Evolutionary conservation across 2,888 invertebrate species (phyloP).

Genomic region (Noctuana brunneofusca): DNA sequence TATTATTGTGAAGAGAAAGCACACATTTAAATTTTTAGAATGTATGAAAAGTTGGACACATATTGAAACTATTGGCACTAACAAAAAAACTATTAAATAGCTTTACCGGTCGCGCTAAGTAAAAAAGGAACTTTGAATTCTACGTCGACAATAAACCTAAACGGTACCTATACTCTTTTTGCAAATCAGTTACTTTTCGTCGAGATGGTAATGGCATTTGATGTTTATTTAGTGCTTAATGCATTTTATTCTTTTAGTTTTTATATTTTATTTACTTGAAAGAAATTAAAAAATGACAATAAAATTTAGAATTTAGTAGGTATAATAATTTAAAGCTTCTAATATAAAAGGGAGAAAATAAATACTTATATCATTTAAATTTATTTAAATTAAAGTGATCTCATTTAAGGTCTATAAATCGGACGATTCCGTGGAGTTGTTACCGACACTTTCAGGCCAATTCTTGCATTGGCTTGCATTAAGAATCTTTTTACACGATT

Average conservation of each 20-base stretch:
- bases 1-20: slow-evolving; percentile 24
- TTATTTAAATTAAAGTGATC: too few relatives aligned
- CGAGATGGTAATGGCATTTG: slow-evolving; percentile 1
- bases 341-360: neutral
- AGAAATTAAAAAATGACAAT: neutral
- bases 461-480: too few relatives aligned
- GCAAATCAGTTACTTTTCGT: slow-evolving; percentile 16
- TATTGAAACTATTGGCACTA: slow-evolving; percentile 15
- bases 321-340: neutral
- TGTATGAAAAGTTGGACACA: slow-evolving; percentile 23
- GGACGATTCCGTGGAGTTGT: too few relatives aligned
- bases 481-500: too few relatives aligned
- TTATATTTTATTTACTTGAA: neutral
- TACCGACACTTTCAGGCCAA: neutral
- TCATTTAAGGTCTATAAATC: too few relatives aligned
- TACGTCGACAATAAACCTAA: slow-evolving; percentile 25
- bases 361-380: too few relatives aligned
- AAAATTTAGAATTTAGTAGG: neutral
- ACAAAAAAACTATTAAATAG: slow-evolving; percentile 21
- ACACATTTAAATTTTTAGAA: slow-evolving; percentile 20
- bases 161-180: slow-evolving; percentile 19
- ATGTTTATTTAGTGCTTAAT: slow-evolving; percentile 12
- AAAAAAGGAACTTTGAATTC: slow-evolving; percentile 13
- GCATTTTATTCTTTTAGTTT: neutral
- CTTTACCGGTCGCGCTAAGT: slow-evolving; percentile 11